These are phyloP conservation scores for Empis stercorea DNA, from an alignment of 2,888 invertebrate species.

Conservation along the genomic window DNA sequence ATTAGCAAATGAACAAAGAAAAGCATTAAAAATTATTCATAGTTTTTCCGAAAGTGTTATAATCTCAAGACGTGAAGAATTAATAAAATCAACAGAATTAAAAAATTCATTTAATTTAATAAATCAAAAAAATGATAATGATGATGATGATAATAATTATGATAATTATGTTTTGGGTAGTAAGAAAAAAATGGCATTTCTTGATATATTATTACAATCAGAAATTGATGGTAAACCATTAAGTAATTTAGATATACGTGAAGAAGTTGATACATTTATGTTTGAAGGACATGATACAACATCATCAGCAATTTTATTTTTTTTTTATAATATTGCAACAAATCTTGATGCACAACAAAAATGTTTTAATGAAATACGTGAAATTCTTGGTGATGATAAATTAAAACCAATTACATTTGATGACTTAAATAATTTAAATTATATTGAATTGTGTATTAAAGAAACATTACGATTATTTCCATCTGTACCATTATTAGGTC, in stretches of 20 bases:
- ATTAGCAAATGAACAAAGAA: slow-evolving; percentile 43
- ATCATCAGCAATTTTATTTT: slow-evolving; percentile 39
- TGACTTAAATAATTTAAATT: slow-evolving; percentile 26
- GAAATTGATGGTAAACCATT: slow-evolving; percentile 45
- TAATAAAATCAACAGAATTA: slow-evolving; percentile 17
- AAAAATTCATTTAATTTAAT: too few relatives aligned
- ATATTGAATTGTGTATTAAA: slow-evolving; percentile 32
- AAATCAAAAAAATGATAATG: slow-evolving; percentile 5
- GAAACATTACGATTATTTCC: slow-evolving; percentile 33
- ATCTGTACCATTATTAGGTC: slow-evolving; percentile 30
- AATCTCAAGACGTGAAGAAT: slow-evolving; percentile 32
- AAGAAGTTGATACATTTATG: slow-evolving; percentile 63
- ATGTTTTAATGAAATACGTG: slow-evolving; percentile 35
- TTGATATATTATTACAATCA: slow-evolving; percentile 51
- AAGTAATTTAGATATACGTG: slow-evolving; percentile 45
- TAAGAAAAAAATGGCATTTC: slow-evolving; percentile 50
- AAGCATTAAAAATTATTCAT: slow-evolving; percentile 38
- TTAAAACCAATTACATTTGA: slow-evolving; percentile 26
- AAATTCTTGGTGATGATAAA: slow-evolving; percentile 31
- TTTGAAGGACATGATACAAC: slow-evolving; percentile 49
- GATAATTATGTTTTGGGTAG: slow-evolving; percentile 33
- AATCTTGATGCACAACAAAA: slow-evolving; percentile 38
- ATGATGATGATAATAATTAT: neutral
- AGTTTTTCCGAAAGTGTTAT: slow-evolving; percentile 45
- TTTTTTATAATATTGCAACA: slow-evolving; percentile 38